Conservation (phyloP, 2,888 invertebrate species). For the Lapara coniferarum region DNA sequence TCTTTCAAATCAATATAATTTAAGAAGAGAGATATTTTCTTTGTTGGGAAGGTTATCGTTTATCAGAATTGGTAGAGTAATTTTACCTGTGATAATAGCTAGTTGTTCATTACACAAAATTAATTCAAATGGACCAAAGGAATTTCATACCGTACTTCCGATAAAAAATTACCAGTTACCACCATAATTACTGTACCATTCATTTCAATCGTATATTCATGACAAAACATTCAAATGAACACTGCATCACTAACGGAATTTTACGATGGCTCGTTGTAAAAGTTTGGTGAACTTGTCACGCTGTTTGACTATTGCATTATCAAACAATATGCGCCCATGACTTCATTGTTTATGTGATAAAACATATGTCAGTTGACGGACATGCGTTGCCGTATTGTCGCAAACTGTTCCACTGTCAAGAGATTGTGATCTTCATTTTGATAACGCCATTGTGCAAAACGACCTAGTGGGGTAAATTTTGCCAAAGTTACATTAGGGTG, state of each 20-base stretch:
- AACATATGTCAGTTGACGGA: conserved; percentile 49
- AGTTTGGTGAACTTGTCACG: conserved; percentile 23
- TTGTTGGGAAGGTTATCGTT: not conserved
- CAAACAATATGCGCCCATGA: not conserved
- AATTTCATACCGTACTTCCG: too few relatives aligned
- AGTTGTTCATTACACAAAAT: too few relatives aligned
- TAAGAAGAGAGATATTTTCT: not conserved
- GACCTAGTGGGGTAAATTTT: conserved; percentile 21
- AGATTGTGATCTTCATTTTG: conserved; percentile 39
- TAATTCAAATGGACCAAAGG: too few relatives aligned
- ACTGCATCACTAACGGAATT: conserved; percentile 16
- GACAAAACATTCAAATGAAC: conserved; percentile 8
- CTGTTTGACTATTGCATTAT: conserved; percentile 20
- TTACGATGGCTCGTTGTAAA: conserved; percentile 13
- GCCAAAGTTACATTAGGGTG: not conserved
- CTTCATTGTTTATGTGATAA: conserved; percentile 51
- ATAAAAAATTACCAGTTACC: too few relatives aligned
- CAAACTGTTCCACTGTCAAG: conserved; percentile 55
- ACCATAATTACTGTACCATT: not conserved
- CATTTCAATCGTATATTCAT: not conserved
- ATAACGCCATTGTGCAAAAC: conserved; percentile 35
- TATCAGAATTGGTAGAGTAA: too few relatives aligned
- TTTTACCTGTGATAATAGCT: too few relatives aligned
- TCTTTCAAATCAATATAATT: not conserved
- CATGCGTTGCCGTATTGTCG: conserved; percentile 46